A percentile compares a stretch with the other conserved stretches of the same genome.
Evolutionary conservation across 2,113 vertebrate genomes (phyloP).

Genomic region (Prionailurus viverrinus): DNA sequence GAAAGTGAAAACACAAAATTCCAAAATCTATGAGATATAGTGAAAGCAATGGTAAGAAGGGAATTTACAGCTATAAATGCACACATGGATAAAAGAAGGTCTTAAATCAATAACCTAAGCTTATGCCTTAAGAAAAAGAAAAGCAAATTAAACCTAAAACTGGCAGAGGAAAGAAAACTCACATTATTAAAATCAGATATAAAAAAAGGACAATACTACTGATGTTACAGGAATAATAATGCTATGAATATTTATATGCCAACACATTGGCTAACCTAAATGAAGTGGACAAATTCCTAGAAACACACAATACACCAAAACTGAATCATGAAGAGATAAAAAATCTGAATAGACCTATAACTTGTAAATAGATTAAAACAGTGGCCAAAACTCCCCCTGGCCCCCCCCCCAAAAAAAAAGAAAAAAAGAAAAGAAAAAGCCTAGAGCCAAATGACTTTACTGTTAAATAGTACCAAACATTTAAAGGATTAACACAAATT

Average conservation of each 20-base stretch:
- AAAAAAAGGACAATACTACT: not conserved
- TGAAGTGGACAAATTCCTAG: not conserved
- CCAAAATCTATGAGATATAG: not conserved
- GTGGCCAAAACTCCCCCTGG: not conserved
- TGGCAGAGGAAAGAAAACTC: not conserved
- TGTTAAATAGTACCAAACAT: not conserved
- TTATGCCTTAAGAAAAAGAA: not conserved
- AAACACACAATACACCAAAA: not conserved
- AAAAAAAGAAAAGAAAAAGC: not conserved
- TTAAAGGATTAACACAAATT: not conserved
- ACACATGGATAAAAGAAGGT: not conserved
- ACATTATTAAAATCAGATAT: not conserved
- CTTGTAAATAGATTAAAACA: not conserved
- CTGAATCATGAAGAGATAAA: not conserved
- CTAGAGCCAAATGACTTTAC: not conserved
- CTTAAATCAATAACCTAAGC: not conserved
- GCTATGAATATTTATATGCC: not conserved
- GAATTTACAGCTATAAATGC: not conserved
- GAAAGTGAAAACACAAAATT: not conserved
- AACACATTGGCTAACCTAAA: not conserved
- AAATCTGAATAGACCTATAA: not conserved
- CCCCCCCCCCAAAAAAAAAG: too few species aligned
- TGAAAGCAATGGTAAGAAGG: not conserved
- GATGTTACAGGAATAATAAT: not conserved
- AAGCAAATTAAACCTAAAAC: not conserved